Evolutionary conservation across 37 sponge, comb jelly and placozoan genomes (phyloP).

Genomic region (Ianthella basta): DNA sequence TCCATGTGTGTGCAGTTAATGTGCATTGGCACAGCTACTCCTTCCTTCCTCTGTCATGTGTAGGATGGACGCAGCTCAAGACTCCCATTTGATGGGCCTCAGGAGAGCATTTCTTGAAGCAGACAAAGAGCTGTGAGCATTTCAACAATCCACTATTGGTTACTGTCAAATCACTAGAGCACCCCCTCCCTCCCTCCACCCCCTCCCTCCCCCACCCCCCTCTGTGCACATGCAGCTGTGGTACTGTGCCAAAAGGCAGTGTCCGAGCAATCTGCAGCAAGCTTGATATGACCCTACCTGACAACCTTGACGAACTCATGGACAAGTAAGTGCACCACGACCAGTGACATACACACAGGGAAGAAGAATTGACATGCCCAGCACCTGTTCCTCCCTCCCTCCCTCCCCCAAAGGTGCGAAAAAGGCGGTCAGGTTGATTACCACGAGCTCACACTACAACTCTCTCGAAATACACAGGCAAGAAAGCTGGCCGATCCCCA

Average conservation of each 20-base stretch:
- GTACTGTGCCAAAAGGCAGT: constrained; percentile 50
- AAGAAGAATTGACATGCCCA: no score
- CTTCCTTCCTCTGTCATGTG: background rate
- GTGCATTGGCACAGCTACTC: background rate
- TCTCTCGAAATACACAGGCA: constrained; percentile 40
- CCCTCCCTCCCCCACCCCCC: background rate
- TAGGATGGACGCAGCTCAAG: constrained; percentile 67
- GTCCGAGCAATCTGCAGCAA: constrained; percentile 44
- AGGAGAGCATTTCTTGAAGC: constrained; percentile 83
- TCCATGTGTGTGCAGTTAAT: background rate
- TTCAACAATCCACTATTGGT: no score
- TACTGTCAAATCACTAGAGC: no score
- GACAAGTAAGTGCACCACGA: constrained; percentile 18
- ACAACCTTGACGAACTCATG: constrained; percentile 56
- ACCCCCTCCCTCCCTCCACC: no score
- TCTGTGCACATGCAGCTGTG: constrained; percentile 39
- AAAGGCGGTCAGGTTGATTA: constrained; percentile 82
- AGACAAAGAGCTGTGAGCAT: constrained; percentile 76
- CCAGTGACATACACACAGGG: background rate
- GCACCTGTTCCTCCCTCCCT: background rate
- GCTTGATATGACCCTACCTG: constrained; percentile 10
- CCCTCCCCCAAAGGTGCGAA: constrained; percentile 47
- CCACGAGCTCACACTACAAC: constrained; percentile 76
- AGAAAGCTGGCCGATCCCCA: background rate
- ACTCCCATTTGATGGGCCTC: constrained; percentile 77